phyloP scores from a whole-genome alignment of 2,113 vertebrate species.

The Amia ocellicauda region DNA sequence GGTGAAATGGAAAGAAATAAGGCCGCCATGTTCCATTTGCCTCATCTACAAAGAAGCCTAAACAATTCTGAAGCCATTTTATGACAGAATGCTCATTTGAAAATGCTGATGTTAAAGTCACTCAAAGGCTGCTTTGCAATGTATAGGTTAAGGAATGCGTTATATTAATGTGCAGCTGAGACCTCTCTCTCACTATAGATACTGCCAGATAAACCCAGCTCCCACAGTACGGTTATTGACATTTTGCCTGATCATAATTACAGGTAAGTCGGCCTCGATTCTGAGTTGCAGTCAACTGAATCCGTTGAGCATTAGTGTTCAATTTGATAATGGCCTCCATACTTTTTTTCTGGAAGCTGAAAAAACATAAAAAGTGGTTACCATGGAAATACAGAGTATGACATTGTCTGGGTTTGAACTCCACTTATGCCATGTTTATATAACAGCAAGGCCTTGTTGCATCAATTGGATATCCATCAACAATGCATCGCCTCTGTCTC shows the following conservation, averaged over 20 bases:
- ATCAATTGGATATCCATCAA: not conserved
- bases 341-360: not conserved
- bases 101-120: too few species aligned
- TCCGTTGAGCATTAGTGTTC: conserved; percentile 3
- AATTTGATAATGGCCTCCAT: conserved; percentile 2
- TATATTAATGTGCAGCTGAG: too few species aligned
- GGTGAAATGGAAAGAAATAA: too few species aligned
- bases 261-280: not conserved
- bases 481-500: not conserved
- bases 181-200: not conserved
- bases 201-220: not conserved
- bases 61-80: too few species aligned
- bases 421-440: not conserved
- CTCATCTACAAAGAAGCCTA: too few species aligned
- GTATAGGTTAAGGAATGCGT: not conserved
- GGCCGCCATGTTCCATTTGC: too few species aligned
- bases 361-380: not conserved
- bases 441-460: not conserved
- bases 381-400: not conserved
- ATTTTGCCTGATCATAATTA: not conserved
- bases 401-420: not conserved
- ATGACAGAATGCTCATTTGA: too few species aligned
- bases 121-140: too few species aligned
- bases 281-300: not conserved
- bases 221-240: not conserved